Conservation (phyloP, 2,113 vertebrate genomes). For the Ochotona curzoniae region DNA sequence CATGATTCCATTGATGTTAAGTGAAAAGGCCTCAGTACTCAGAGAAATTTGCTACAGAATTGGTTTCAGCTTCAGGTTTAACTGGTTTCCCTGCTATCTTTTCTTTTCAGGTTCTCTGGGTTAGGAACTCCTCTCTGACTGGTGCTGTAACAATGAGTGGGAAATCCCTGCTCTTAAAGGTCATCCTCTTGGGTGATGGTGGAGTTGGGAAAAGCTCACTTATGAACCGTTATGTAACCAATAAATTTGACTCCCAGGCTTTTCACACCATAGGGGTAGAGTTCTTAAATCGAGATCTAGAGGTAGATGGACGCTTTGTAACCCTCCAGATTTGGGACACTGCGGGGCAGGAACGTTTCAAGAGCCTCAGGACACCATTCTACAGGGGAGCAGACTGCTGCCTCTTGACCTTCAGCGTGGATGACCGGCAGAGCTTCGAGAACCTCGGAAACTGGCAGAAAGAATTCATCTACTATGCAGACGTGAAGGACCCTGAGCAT, state of each 20-base stretch:
- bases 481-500: conserved; percentile 93
- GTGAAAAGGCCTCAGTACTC: conserved; percentile 40
- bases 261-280: conserved; percentile 99
- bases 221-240: conserved; percentile 98
- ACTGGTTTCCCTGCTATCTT: conserved; percentile 62
- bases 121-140: conserved; percentile 49
- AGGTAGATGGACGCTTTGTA: conserved; percentile 96
- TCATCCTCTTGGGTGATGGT: conserved; percentile 97
- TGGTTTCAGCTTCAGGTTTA: conserved; percentile 52
- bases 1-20: conserved; percentile 52
- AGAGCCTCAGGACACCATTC: conserved; percentile 97
- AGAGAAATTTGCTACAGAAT: conserved; percentile 55
- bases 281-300: conserved; percentile 97
- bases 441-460: conserved; percentile 97
- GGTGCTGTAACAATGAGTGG: conserved; percentile 91
- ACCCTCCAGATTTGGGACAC: conserved; percentile 99
- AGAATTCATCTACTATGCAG: conserved; percentile 97
- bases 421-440: conserved; percentile 97
- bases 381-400: conserved; percentile 98
- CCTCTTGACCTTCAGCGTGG: conserved; percentile 97
- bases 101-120: conserved; percentile 78
- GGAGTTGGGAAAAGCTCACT: conserved; percentile 98
- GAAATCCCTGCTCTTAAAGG: conserved; percentile 96
- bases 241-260: conserved; percentile 97
- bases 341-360: conserved; percentile 97